A percentile compares a stretch with the other conserved stretches of the same genome.
Conservation (phyloP, 2,888 invertebrate species). For the Sympetrum striolatum region DNA sequence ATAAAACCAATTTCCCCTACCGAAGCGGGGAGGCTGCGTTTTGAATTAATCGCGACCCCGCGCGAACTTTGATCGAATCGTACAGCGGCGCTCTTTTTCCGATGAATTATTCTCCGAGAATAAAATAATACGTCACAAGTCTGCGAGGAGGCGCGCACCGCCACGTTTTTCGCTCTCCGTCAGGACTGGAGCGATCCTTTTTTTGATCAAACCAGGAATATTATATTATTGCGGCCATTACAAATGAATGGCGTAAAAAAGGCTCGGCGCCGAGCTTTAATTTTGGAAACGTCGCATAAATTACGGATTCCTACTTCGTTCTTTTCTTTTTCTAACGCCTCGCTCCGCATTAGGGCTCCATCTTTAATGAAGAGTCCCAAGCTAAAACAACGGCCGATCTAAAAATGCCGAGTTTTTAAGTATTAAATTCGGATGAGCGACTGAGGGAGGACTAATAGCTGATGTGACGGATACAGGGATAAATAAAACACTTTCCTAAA, state of each 20-base stretch:
- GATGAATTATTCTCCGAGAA: neutral
- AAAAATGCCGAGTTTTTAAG: too few species aligned
- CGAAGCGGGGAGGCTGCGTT: neutral
- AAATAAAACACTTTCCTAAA: too few species aligned
- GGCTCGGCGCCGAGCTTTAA: neutral
- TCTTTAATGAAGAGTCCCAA: too few species aligned
- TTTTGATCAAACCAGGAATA: neutral
- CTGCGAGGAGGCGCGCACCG: neutral
- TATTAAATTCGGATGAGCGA: too few species aligned
- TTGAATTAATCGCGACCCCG: neutral
- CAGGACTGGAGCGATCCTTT: neutral
- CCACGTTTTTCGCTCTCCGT: neutral
- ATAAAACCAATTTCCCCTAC: neutral
- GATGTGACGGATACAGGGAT: too few species aligned
- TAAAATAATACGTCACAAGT: neutral
- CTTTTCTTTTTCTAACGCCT: neutral
- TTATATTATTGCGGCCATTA: neutral
- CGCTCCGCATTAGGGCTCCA: neutral
- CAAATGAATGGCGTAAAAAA: neutral
- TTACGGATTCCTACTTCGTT: neutral
- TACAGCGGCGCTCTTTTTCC: neutral
- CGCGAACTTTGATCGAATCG: neutral
- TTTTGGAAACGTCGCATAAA: neutral
- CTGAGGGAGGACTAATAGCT: too few species aligned
- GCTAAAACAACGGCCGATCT: too few species aligned